A percentile compares a stretch with the other conserved stretches of the same genome.
phyloP scores from a whole-genome alignment of 2,888 invertebrate species.

The Drosophila trichaetosa region DNA sequence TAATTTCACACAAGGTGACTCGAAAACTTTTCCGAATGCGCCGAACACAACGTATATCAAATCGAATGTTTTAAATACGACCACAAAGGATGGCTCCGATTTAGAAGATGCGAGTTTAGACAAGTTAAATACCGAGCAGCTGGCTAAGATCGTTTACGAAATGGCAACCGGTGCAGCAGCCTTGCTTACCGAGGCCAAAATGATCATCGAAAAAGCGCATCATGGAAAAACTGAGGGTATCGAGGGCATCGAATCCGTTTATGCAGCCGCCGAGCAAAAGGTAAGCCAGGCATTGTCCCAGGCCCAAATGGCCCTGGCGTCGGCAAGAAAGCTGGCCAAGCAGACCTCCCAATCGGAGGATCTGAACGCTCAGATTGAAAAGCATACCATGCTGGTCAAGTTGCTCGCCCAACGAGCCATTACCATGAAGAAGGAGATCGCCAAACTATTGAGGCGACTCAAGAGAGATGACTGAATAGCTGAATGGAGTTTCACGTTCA shows the following conservation, averaged over 20 bases:
- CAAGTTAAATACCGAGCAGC: neutral
- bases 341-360: slow-evolving; percentile 21
- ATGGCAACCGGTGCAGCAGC: slow-evolving; percentile 52
- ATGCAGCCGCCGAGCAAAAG: slow-evolving; percentile 39
- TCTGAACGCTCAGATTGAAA: slow-evolving; percentile 49
- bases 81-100: neutral
- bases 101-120: neutral
- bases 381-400: slow-evolving; percentile 61
- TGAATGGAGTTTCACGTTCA: slow-evolving; percentile 5
- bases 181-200: slow-evolving; percentile 47
- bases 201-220: slow-evolving; percentile 23
- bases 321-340: slow-evolving; percentile 48
- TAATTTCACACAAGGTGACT: neutral
- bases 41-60: neutral
- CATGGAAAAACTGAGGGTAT: neutral
- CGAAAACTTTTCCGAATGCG: neutral
- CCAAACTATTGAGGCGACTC: slow-evolving; percentile 42
- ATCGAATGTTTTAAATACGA: neutral
- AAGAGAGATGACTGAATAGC: slow-evolving; percentile 19
- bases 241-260: slow-evolving; percentile 28
- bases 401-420: slow-evolving; percentile 53
- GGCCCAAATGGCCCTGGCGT: slow-evolving; percentile 48
- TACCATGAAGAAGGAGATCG: slow-evolving; percentile 55
- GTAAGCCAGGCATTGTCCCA: slow-evolving; percentile 46
- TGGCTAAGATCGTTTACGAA: slow-evolving; percentile 43